Base-by-base conservation (phyloP, 2,113 vertebrate genomes). In the Bambusicola thoracicus region DNA sequence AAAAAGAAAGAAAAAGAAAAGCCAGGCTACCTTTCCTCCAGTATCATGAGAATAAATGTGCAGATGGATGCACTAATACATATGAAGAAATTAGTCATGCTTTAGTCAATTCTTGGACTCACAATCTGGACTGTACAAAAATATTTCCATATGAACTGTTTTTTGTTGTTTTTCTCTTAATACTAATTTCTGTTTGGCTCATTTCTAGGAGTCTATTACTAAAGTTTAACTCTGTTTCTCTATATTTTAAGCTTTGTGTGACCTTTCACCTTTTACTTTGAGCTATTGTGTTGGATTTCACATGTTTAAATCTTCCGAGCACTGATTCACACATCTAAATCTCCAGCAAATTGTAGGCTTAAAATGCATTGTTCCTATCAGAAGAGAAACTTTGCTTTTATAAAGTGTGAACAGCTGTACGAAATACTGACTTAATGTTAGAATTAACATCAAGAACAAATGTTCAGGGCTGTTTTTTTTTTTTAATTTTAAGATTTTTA, bases 361-460 rank as follows among this genome's bases (percentile, higher is more conserved):
- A 89, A 93, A 74, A 94, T 56, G 13, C 20, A 77, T 87, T 85
- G 41, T 88, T 93, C 12, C 10, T 79, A 77, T 82, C 20, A 87
- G 34, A 81, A 84, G 6, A 43, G 30, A 88, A 85, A 79, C 32
- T 91, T 90, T 84, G 49, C 11, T 93, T 93, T 90, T 82, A 66
- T 87, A 36, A 43, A 89, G 17, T 82, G 30, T 78, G 43, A 91
- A 78, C 43, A 89, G 40, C 40, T 90, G 65, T 82, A 44, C 36
- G 87, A 94, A 91, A 95, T 69, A 74, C 7, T 84, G 25, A 92
- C 49, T 66, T 90, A 41, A 79, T 8, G 3, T 74, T 89, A 80
- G 48, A 92, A 92, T 84, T 92, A 87, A 77, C 16, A 53, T 38
- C 61, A 58, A 85, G 74, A 91, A 86, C 20, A 89, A 93, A 96